phyloP scores from a whole-genome alignment of 2,797 vertebrate genomes.

The Siniperca obscura region DNA sequence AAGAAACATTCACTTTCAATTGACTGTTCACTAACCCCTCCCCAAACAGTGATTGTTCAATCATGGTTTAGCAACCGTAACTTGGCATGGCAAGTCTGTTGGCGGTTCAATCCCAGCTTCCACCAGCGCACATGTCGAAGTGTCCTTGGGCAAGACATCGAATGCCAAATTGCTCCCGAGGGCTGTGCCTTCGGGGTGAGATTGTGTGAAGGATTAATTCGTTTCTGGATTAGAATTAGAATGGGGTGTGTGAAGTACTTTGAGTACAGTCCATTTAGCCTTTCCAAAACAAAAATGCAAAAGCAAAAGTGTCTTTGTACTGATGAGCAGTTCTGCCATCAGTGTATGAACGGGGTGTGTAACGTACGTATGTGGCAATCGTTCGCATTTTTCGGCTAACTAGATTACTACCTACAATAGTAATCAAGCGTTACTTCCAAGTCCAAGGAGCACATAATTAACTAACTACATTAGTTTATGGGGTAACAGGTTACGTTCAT shows the following conservation, averaged over 20 bases:
- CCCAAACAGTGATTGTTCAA: neutral
- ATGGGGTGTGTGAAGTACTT: too few relatives aligned
- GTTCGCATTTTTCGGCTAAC: neutral
- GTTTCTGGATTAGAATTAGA: too few relatives aligned
- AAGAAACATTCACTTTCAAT: constrained; percentile 10
- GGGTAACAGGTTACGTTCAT: neutral
- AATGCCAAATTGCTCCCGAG: too few relatives aligned
- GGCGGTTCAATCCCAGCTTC: too few relatives aligned
- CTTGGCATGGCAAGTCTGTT: neutral
- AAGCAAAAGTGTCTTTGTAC: neutral
- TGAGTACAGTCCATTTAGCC: neutral
- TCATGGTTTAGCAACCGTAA: neutral
- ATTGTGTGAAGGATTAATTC: too few relatives aligned
- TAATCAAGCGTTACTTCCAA: neutral
- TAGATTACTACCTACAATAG: neutral
- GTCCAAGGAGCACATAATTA: neutral
- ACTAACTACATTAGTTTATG: neutral
- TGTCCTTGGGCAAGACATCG: too few relatives aligned
- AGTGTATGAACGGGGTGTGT: too few relatives aligned
- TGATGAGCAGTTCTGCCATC: too few relatives aligned
- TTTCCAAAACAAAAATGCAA: neutral
- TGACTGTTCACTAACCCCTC: neutral
- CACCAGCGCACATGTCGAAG: neutral
- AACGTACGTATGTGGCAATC: too few relatives aligned
- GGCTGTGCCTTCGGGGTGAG: too few relatives aligned